Base-by-base conservation (phyloP, 2,797 vertebrate genomes). In the Ciconia nigra region DNA sequence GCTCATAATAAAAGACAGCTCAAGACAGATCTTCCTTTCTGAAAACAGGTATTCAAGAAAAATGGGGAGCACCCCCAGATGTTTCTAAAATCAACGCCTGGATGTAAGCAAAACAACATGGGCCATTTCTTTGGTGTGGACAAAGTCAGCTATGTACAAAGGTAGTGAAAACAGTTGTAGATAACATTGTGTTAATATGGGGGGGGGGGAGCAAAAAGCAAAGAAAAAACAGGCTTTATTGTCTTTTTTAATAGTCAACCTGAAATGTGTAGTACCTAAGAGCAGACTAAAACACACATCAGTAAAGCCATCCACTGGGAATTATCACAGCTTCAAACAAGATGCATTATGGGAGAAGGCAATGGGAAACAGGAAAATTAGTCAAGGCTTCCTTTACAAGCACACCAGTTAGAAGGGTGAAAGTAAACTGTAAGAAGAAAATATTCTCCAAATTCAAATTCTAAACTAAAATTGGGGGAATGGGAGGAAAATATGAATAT, bases 341-440 rank as follows among this genome's bases (percentile, higher is more conserved):
- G 58, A 76, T 26, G 24, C 17, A n/a, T 81, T 54, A 65, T 15
- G 20, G 84, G 44, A 86, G 49, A 91, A 94, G 77, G 37, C 20
- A 76, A 58, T 42, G 28, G 39, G 17, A 94, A 95, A 84, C 15
- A 12, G 66, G 20, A 28, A 93, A 94, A 89, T n/a, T 41, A 84
- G 20, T 88, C 69, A 37, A 33, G 33, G 13, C 7, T 78, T 71
- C 72, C 61, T 85, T 89, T 77, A 59, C 13, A 78, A 73, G 9
- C 41, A 58, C n/a, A 52, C 10, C 6, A 22, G 11, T 54, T 61
- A 78, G 35, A 66, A 63, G 13, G 14, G 41, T 70, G 46, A 70
- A 62, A 90, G 28, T 14, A 88, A 93, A 76, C 5, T 33, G 2
- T 33, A 72, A 47, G 28, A 92, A 39, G 18, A 58, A 51, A 94